phyloP scores from a whole-genome alignment of 2,888 invertebrate genomes.

The Conistra vaccinii region DNA sequence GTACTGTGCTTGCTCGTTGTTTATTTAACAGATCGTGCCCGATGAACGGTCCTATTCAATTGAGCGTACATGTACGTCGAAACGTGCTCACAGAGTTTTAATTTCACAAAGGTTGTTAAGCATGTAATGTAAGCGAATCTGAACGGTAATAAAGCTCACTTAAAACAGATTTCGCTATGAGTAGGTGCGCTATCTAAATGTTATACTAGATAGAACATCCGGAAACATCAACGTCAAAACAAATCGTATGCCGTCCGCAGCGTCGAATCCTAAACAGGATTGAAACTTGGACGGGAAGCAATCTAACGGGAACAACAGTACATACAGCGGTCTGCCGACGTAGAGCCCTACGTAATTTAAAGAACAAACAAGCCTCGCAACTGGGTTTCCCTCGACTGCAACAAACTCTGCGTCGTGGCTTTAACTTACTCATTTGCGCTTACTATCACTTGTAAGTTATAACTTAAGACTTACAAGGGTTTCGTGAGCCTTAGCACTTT shows the following conservation, averaged over 20 bases:
- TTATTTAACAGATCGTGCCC: constrained; percentile 78
- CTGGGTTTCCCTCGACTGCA: constrained; percentile 77
- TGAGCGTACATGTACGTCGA: constrained; percentile 70
- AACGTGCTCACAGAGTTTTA: constrained; percentile 54
- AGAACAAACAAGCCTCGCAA: constrained; percentile 82
- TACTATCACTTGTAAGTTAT: constrained; percentile 60
- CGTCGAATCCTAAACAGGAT: constrained; percentile 78
- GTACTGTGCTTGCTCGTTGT: constrained; percentile 75
- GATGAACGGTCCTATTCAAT: constrained; percentile 76
- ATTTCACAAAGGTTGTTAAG: constrained; percentile 57
- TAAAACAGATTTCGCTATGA: constrained; percentile 26
- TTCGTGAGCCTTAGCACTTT: constrained; percentile 45
- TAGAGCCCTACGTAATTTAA: constrained; percentile 82
- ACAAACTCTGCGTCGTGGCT: constrained; percentile 77
- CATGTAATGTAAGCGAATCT: constrained; percentile 47
- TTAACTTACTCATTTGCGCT: constrained; percentile 78
- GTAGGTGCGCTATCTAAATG: background rate
- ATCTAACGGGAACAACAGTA: constrained; percentile 79
- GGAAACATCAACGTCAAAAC: constrained; percentile 54
- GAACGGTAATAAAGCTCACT: constrained; percentile 28
- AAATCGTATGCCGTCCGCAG: constrained; percentile 75
- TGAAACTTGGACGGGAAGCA: constrained; percentile 81
- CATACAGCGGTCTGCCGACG: constrained; percentile 74
- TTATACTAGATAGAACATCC: constrained; percentile 26
- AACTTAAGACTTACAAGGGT: constrained; percentile 33